These are phyloP conservation scores for Nebria ingens DNA, from an alignment of 1,140 invertebrate species.

Conservation along the genomic window DNA sequence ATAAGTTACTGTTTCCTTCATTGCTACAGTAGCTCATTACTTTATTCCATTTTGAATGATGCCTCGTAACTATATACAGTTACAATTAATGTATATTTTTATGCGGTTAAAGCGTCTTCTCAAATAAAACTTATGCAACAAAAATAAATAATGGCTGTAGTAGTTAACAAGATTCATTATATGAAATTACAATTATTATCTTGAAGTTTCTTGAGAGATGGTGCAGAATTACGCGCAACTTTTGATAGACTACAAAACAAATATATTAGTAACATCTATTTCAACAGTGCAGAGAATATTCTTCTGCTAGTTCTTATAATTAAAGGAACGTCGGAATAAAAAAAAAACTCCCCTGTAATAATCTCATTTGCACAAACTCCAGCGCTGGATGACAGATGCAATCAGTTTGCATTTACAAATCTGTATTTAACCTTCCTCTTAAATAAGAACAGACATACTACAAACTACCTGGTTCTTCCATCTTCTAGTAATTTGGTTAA, in stretches of 20 bases:
- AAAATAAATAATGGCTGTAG: too few species aligned
- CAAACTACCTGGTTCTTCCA: neutral
- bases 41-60: too few species aligned
- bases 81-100: neutral
- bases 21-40: too few species aligned
- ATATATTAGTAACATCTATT: conserved; percentile 7
- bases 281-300: conserved; percentile 7
- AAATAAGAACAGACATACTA: too few species aligned
- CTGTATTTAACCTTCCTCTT: neutral
- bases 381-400: conserved; percentile 2
- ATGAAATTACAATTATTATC: neutral
- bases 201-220: too few species aligned
- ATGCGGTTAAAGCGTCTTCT: neutral
- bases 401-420: conserved; percentile 1
- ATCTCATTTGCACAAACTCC: conserved; percentile 6
- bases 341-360: conserved; percentile 2
- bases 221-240: conserved; percentile 3
- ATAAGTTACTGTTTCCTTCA: too few species aligned
- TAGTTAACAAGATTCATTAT: neutral
- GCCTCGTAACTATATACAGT: too few species aligned
- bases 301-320: neutral
- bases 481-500: neutral
- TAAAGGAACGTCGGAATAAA: neutral
- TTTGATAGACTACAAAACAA: neutral
- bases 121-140: neutral